phyloP scores from a whole-genome alignment of 2,797 vertebrate genomes.

The Mionectes olivaceus region DNA sequence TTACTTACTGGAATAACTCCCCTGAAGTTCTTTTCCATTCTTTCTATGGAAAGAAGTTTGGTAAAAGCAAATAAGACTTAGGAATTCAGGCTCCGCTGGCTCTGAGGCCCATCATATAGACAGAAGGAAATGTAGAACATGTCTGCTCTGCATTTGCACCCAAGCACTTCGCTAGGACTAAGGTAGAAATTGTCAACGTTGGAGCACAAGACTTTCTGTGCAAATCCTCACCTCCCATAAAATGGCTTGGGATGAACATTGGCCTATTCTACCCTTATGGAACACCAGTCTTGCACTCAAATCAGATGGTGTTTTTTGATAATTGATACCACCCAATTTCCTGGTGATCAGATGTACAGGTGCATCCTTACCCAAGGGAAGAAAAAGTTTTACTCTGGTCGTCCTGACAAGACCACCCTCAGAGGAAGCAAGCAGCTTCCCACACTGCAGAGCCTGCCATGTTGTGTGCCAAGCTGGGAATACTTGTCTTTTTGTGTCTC shows the following conservation, averaged over 20 bases:
- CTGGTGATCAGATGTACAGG: not conserved
- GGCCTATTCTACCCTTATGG: not conserved
- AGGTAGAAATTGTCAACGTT: not conserved
- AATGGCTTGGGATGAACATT: not conserved
- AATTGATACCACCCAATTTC: not conserved
- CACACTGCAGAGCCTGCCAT: fast-evolving
- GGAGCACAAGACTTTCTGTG: not conserved
- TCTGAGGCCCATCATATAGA: fast-evolving
- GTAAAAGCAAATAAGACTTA: not conserved
- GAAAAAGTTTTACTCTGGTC: not conserved
- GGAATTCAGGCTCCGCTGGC: not conserved
- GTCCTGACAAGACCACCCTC: not conserved
- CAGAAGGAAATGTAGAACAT: not conserved
- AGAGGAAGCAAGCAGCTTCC: not conserved
- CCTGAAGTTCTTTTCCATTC: no score
- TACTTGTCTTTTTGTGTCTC: not conserved
- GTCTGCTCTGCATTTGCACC: not conserved
- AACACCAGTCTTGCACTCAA: fast-evolving
- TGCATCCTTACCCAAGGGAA: not conserved
- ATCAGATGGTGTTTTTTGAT: not conserved
- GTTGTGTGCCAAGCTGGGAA: fast-evolving
- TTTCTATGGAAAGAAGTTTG: not conserved
- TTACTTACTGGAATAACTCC: not conserved
- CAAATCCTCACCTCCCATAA: not conserved
- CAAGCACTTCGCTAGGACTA: not conserved